Evolutionary conservation across 1,140 invertebrate species (phyloP).

Genomic region (Phymastichus coffea): DNA sequence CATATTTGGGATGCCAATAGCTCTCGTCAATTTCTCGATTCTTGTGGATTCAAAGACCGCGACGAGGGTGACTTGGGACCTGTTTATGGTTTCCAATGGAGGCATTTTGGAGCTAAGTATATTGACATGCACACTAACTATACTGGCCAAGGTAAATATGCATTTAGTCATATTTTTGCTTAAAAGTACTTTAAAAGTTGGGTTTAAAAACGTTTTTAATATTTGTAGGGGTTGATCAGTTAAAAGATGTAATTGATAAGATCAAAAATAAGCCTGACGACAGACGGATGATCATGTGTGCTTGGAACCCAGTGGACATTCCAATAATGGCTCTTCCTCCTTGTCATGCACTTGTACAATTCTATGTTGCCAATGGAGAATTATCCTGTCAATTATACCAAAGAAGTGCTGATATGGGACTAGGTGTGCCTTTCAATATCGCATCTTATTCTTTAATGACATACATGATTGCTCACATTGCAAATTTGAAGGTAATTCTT

Average conservation of each 20-base stretch:
- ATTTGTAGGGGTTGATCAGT: slow-evolving; percentile 76
- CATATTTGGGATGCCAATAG: slow-evolving; percentile 99
- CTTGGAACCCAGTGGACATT: slow-evolving; percentile 94
- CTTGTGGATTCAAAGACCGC: slow-evolving; percentile 80
- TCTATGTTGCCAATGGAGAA: slow-evolving; percentile 84
- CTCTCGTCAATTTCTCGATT: slow-evolving; percentile 86
- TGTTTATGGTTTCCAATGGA: slow-evolving; percentile 99
- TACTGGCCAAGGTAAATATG: slow-evolving; percentile 78
- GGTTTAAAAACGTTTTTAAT: background rate
- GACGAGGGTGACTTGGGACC: slow-evolving; percentile 97
- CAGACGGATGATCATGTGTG: slow-evolving; percentile 88
- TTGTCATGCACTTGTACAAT: slow-evolving; percentile 94
- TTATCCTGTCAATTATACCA: slow-evolving; percentile 94
- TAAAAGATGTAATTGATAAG: slow-evolving; percentile 80
- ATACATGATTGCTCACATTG: slow-evolving; percentile 95
- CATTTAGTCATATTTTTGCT: too few species aligned
- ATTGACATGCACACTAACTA: slow-evolving; percentile 83
- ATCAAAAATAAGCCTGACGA: slow-evolving; percentile 85
- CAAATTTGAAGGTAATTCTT: slow-evolving; percentile 69
- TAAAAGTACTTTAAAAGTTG: too few species aligned
- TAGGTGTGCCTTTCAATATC: slow-evolving; percentile 99
- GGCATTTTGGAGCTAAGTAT: slow-evolving; percentile 96
- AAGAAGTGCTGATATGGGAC: slow-evolving; percentile 95
- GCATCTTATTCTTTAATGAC: slow-evolving; percentile 95
- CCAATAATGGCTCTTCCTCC: slow-evolving; percentile 94